A percentile compares a stretch with the other conserved stretches of the same genome.
Conservation (phyloP, 2,888 invertebrate species). For the Athalia rosae region DNA sequence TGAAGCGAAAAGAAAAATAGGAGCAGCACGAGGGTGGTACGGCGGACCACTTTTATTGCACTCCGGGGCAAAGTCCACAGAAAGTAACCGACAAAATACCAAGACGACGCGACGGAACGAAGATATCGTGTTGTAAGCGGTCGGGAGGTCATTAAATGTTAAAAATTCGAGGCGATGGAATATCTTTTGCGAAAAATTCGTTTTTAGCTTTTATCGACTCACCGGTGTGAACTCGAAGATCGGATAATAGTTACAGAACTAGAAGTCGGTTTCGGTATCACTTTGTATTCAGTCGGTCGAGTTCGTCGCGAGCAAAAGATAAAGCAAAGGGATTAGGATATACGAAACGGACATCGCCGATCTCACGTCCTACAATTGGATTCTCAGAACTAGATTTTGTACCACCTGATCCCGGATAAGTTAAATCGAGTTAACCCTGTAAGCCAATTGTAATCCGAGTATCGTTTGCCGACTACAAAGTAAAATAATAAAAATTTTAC, state of each 20-base stretch:
- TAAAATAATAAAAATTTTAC: background rate
- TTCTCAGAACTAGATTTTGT: constrained; percentile 10
- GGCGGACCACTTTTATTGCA: background rate
- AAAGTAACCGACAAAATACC: background rate
- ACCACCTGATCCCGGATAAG: background rate
- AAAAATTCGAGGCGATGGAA: too few species aligned
- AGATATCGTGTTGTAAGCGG: constrained; percentile 11
- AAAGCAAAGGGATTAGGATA: constrained; percentile 25
- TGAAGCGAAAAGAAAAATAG: background rate
- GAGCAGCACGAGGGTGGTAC: background rate
- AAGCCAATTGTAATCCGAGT: background rate
- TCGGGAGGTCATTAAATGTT: background rate
- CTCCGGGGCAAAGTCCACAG: constrained; percentile 6
- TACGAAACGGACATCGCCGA: constrained; percentile 18
- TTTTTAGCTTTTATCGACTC: too few species aligned
- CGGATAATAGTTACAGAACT: background rate
- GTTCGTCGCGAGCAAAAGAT: constrained; percentile 13
- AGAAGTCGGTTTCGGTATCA: background rate
- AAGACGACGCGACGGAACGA: background rate
- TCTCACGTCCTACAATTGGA: background rate
- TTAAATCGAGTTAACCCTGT: background rate
- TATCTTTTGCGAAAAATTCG: too few species aligned
- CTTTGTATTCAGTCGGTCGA: constrained; percentile 14
- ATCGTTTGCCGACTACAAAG: background rate
- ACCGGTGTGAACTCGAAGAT: too few species aligned